Percentiles rank a stretch among this genome's conserved stretches.
Evolutionary conservation across 2,888 invertebrate species (phyloP).

Genomic region (Blera fallax): DNA sequence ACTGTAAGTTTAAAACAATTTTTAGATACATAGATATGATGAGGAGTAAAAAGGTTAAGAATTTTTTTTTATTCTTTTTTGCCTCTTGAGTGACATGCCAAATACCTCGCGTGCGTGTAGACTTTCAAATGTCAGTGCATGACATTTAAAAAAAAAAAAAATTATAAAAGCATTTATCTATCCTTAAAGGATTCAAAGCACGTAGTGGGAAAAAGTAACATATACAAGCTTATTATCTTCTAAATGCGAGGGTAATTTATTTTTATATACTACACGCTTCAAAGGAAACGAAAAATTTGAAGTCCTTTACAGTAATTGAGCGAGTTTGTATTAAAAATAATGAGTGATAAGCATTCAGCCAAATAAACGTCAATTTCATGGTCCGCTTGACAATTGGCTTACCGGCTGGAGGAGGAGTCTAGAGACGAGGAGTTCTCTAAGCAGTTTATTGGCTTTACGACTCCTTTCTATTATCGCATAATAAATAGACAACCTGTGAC

Average conservation of each 20-base stretch:
- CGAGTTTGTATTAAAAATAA: slow-evolving; percentile 13
- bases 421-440: no score
- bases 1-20: slow-evolving; percentile 26
- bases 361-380: background rate
- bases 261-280: background rate
- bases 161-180: background rate
- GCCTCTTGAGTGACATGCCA: slow-evolving; percentile 34
- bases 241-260: background rate
- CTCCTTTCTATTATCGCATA: background rate
- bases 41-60: slow-evolving; percentile 22
- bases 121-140: slow-evolving; percentile 45
- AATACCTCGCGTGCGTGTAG: slow-evolving; percentile 23
- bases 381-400: background rate
- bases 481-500: background rate
- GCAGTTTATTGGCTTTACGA: background rate
- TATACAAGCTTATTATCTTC: no score
- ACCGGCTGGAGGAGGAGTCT: no score
- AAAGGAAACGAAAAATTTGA: background rate
- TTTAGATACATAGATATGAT: background rate
- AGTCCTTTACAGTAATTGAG: slow-evolving; percentile 26
- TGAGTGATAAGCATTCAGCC: background rate
- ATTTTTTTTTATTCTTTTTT: slow-evolving; percentile 13
- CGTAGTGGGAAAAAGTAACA: background rate
- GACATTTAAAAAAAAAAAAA: slow-evolving; percentile 28
- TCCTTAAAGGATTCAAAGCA: slow-evolving; percentile 19